Base-by-base conservation (phyloP, 2,888 invertebrate genomes). In the Acronicta psi region DNA sequence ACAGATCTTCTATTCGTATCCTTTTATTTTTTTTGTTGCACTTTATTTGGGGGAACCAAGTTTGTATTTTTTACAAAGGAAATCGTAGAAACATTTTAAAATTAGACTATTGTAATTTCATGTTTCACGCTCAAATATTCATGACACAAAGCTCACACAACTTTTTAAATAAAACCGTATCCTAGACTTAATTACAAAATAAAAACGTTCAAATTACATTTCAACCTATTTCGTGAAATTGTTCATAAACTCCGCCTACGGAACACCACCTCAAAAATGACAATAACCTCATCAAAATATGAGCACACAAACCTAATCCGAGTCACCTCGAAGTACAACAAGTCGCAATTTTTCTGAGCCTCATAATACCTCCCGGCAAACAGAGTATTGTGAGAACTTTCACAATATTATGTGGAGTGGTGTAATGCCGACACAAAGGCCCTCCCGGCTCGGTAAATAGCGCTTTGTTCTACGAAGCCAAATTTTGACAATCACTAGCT, bases 401-500 rank as follows among this genome's bases (percentile, higher is more conserved):
- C 93, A 94, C 93, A 93, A 94, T 94, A 94, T 94, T 92, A 93
- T 94, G 92, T 92, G 87, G 93, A 93, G 92, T 91, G 93, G 90
- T 91, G 92, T 94, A 93, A 93, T 93, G 85, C 91, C 86, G 87
- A 81, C 90, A 94, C 94, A 94, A 93, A 94, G 93, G 86, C 82
- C 84, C 90, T 84, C 87, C 86, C 87, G 85, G 81, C 91, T 93
- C 83, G 86, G 93, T 93, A 94, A 94, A 94, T 94, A 94, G 86
- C 89, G 94, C 94, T 94, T 94, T 94, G 94, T 94, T 93, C 94
- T 91, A 86, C 86, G 90, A 94, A 94, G 94, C 94, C 94, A 94
- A 94, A 94, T 94, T 94, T 94, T 94, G 94, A 94, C 94, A 94
- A 94, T 94, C 93, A 94, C 93, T 93, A 89, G 93, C 94, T 89